Base-by-base conservation (phyloP, 2,113 vertebrate species). In the Rissa tridactyla region DNA sequence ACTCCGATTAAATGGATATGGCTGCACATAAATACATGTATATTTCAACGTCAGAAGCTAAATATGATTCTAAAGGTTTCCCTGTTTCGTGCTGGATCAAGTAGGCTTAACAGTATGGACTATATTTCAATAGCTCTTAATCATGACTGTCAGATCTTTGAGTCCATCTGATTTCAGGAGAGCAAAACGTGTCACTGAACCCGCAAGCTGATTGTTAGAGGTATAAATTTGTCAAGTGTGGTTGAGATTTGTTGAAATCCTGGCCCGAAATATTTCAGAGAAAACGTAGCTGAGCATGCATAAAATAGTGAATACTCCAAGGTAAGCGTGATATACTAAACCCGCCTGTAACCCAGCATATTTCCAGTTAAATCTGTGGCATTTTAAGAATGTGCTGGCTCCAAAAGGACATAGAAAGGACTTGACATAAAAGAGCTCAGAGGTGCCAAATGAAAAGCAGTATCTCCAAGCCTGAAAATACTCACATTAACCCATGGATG, bases 401-500 rank as follows among this genome's bases (percentile, higher is more conserved):
- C n/a, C 51, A 87, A 93, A 94, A 80, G 21, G 49, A n/a, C 85
- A 83, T 13, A 93, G 65, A 29, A 94, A 87, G 30, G 51, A 62
- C 30, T 79, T 58, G 58, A 88, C 18, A 75, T 62, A 89, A 70
- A 75, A 73, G 38, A 68, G 3, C 2, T 77, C 34, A 68, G 71
- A 89, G 14, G 2, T 49, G 42, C 52, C 75, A 91, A 82, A 57
- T 15, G 79, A n/a, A 18, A 75, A 71, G 51, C 49, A 92, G 73
- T 60, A 81, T 49, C 47, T 72, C 36, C 54, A 93, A 62, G 20
- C 36, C 55, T 79, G 54, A 82, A 90, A 96, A 91, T 94, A 98
- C 99, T 99, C 98, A 99, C 99, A 40, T 99, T 99, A 94, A 99
- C 99, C 99, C 99, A 99, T 34, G 99, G 98, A 69, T 99, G 99